Evolutionary conservation across 2,113 vertebrate species (phyloP).

Genomic region (Phrynosoma blainvillii): DNA sequence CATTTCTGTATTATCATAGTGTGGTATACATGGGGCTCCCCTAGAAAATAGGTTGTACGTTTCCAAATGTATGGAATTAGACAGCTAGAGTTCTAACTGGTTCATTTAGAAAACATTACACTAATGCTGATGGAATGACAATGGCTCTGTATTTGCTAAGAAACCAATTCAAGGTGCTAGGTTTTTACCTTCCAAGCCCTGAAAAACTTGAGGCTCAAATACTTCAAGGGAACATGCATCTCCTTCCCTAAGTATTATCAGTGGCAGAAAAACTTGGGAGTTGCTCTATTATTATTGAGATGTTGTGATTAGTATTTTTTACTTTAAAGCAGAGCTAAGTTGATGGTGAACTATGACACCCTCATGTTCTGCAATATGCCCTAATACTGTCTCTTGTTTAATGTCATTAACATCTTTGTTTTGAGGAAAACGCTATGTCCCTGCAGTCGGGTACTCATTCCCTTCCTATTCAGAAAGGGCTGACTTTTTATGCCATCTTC

Average conservation of each 20-base stretch:
- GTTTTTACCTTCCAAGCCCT: neutral
- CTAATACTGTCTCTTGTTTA: neutral
- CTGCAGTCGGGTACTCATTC: neutral
- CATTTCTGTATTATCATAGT: neutral
- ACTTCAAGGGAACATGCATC: neutral
- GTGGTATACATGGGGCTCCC: neutral
- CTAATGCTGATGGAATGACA: neutral
- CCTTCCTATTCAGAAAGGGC: neutral
- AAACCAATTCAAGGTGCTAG: too few species aligned
- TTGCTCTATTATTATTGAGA: neutral
- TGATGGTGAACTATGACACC: neutral
- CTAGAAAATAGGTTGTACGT: neutral
- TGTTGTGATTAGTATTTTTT: neutral
- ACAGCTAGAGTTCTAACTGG: neutral
- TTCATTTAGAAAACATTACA: neutral
- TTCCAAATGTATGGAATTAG: neutral
- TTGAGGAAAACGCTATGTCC: neutral
- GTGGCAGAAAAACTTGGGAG: neutral
- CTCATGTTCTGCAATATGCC: neutral
- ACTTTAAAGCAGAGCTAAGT: neutral
- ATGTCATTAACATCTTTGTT: neutral
- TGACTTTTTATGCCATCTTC: neutral
- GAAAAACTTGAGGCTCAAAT: neutral
- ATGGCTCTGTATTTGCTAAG: neutral
- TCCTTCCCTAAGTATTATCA: neutral